phyloP scores from a whole-genome alignment of 2,113 vertebrate genomes.

The Ophiodon elongatus region DNA sequence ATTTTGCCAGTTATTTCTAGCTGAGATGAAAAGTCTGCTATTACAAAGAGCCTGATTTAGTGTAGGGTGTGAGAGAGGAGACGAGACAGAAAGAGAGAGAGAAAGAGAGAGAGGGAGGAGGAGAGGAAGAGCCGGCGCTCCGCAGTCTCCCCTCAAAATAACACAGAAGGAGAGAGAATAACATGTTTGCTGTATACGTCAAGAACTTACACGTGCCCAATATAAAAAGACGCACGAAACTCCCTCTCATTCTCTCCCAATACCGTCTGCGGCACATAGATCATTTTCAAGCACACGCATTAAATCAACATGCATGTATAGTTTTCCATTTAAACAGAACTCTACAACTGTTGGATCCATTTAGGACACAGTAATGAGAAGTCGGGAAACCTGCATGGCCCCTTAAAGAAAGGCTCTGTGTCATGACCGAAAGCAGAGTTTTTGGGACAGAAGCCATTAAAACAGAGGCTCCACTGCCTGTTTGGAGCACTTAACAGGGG shows the following conservation, averaged over 20 bases:
- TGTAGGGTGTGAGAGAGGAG: slow-evolving; percentile 80
- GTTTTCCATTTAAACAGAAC: slow-evolving; percentile 30
- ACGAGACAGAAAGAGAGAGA: slow-evolving; percentile 57
- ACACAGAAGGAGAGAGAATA: slow-evolving; percentile 81
- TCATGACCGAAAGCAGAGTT: slow-evolving; percentile 50
- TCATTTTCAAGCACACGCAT: slow-evolving; percentile 7
- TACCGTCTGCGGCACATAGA: neutral
- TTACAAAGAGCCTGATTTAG: slow-evolving; percentile 82
- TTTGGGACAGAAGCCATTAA: slow-evolving; percentile 72
- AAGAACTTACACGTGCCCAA: slow-evolving; percentile 70
- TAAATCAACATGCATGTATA: slow-evolving; percentile 10
- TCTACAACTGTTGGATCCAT: slow-evolving; percentile 56
- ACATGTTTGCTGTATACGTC: slow-evolving; percentile 80
- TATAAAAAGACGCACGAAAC: slow-evolving; percentile 53
- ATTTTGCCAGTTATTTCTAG: slow-evolving; percentile 81
- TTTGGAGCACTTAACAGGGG: slow-evolving; percentile 66
- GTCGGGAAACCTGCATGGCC: slow-evolving; percentile 25
- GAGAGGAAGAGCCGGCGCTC: slow-evolving; percentile 78
- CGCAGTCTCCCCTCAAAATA: slow-evolving; percentile 86
- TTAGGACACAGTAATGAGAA: slow-evolving; percentile 48
- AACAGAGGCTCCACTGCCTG: slow-evolving; percentile 62
- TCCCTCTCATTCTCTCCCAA: slow-evolving; percentile 12
- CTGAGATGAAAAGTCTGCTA: slow-evolving; percentile 81
- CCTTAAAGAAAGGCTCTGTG: slow-evolving; percentile 53
- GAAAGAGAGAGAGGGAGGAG: slow-evolving; percentile 34